phyloP scores from a whole-genome alignment of 2,888 invertebrate species.

The Megalurothrips usitatus region DNA sequence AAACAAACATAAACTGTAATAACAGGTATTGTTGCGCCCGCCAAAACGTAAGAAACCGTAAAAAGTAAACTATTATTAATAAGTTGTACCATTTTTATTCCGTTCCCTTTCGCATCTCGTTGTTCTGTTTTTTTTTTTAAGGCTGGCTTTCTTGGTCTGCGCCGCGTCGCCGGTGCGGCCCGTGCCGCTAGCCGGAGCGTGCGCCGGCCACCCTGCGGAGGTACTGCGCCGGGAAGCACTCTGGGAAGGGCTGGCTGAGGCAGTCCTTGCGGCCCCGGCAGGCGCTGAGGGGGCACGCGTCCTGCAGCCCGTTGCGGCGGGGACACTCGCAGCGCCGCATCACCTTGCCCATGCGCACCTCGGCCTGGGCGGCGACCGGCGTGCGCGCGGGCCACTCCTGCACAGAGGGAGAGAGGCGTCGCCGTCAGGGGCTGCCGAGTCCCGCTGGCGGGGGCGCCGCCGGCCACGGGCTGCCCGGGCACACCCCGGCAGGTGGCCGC shows the following conservation, averaged over 20 bases:
- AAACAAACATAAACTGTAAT: too few relatives aligned
- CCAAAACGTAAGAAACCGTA: neutral
- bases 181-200: neutral
- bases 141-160: neutral
- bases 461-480: too few relatives aligned
- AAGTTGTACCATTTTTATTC: neutral
- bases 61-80: neutral
- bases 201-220: neutral
- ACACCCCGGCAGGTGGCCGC: too few relatives aligned
- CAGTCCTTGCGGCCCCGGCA: conserved; percentile 16
- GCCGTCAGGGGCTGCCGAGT: too few relatives aligned
- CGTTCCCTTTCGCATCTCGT: neutral
- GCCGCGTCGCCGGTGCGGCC: neutral
- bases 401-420: neutral
- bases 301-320: conserved; percentile 15
- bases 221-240: conserved; percentile 21
- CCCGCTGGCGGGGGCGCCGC: too few relatives aligned
- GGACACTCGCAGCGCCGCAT: conserved; percentile 13
- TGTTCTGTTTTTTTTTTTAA: neutral
- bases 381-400: conserved; percentile 20
- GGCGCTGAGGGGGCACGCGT: conserved; percentile 7
- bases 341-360: conserved; percentile 15
- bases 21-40: neutral
- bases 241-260: conserved; percentile 5
- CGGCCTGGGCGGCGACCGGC: conserved; percentile 2